A percentile compares a stretch with the other conserved stretches of the same genome.
These are phyloP conservation scores for Gari tellinella DNA, from an alignment of 2,888 invertebrate species.

Conservation along the genomic window DNA sequence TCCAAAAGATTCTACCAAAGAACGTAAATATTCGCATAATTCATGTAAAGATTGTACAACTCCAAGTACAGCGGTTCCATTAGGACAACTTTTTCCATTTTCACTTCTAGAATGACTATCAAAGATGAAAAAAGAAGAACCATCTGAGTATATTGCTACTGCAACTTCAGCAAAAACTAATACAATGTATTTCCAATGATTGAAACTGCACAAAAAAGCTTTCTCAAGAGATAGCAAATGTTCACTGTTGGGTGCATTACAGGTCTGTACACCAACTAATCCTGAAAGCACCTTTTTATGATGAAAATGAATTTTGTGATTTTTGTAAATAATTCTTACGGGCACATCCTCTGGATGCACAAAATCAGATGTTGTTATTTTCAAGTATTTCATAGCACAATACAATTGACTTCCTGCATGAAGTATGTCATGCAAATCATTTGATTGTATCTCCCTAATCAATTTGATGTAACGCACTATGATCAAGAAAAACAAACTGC, in stretches of 20 bases:
- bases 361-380: too few species aligned
- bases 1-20: too few species aligned
- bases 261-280: too few species aligned
- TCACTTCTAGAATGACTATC: constrained; percentile 3
- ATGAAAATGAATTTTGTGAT: background rate
- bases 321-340: background rate
- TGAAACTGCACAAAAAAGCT: too few species aligned
- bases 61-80: constrained; percentile 1
- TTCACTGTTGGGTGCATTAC: too few species aligned
- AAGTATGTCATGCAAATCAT: constrained; percentile 1
- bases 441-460: background rate
- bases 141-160: constrained; percentile 1
- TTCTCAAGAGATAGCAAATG: too few species aligned
- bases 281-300: too few species aligned
- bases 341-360: constrained; percentile 1
- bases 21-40: too few species aligned
- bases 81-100: constrained; percentile 1
- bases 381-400: constrained; percentile 5
- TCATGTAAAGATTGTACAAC: too few species aligned
- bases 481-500: background rate
- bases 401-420: constrained; percentile 3
- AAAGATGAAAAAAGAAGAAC: background rate
- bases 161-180: constrained; percentile 1
- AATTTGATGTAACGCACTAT: background rate
- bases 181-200: background rate